These are phyloP conservation scores for Hyles euphorbiae DNA, from an alignment of 1,140 invertebrate species.

Conservation along the genomic window DNA sequence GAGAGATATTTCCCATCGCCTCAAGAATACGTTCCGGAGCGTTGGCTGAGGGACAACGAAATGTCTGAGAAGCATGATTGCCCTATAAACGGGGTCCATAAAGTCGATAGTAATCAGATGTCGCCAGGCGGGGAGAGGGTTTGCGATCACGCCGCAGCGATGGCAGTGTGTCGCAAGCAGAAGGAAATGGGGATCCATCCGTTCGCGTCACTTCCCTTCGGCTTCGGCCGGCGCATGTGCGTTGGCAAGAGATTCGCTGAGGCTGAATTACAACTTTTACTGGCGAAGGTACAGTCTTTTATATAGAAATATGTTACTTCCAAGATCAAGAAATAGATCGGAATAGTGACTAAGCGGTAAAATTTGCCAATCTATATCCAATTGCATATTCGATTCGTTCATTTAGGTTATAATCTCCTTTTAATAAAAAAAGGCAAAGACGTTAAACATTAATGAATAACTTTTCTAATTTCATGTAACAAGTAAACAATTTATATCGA, in stretches of 20 bases:
- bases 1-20: slow-evolving; percentile 81
- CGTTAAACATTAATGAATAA: no score
- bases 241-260: slow-evolving; percentile 88
- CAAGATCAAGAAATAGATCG: no score
- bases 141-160: slow-evolving; percentile 26
- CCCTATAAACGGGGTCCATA: slow-evolving; percentile 10
- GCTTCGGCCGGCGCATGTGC: slow-evolving; percentile 88
- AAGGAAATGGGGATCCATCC: slow-evolving; percentile 77
- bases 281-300: slow-evolving; percentile 69
- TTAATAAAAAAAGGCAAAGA: no score
- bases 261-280: slow-evolving; percentile 84
- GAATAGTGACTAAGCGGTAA: no score
- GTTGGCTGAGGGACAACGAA: slow-evolving; percentile 79
- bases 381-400: no score
- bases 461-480: no score
- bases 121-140: not conserved
- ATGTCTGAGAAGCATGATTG: slow-evolving; percentile 13
- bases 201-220: slow-evolving; percentile 88
- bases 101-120: slow-evolving; percentile 1
- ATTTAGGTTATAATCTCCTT: no score
- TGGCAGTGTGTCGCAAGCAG: slow-evolving; percentile 46
- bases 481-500: no score
- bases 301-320: no score
- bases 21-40: slow-evolving; percentile 83
- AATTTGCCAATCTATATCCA: no score